Evolutionary conservation across 1,140 invertebrate species (phyloP).

Genomic region (Campodea augens): DNA sequence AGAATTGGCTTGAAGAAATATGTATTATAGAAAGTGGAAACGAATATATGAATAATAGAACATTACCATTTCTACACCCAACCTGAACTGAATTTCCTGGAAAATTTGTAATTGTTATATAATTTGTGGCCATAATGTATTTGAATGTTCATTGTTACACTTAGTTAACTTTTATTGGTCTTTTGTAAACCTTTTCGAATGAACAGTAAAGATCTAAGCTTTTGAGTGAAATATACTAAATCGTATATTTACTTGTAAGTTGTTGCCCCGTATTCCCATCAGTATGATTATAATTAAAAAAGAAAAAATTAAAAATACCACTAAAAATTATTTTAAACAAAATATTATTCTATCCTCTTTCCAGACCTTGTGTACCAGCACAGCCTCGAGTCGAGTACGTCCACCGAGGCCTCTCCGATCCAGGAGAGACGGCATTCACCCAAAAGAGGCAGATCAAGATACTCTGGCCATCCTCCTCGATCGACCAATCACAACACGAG

Average conservation of each 20-base stretch:
- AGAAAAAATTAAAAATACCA: too few relatives aligned
- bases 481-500: not conserved
- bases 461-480: not conserved
- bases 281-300: too few relatives aligned
- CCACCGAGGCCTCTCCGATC: slow-evolving; percentile 32
- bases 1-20: too few relatives aligned
- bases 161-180: not conserved
- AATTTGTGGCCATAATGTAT: too few relatives aligned
- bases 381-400: slow-evolving; percentile 32
- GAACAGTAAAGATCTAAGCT: too few relatives aligned
- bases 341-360: not conserved
- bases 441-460: slow-evolving; percentile 10
- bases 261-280: too few relatives aligned
- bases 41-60: too few relatives aligned
- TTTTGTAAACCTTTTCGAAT: not conserved
- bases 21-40: too few relatives aligned
- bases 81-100: too few relatives aligned
- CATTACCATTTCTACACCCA: too few relatives aligned
- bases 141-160: too few relatives aligned
- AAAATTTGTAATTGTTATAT: too few relatives aligned
- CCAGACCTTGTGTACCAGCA: slow-evolving; percentile 17
- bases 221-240: not conserved
- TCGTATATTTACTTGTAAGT: not conserved
- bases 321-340: not conserved
- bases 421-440: slow-evolving; percentile 30